phyloP scores from a whole-genome alignment of 2,113 vertebrate species.

The Chaetodon trifascialis region DNA sequence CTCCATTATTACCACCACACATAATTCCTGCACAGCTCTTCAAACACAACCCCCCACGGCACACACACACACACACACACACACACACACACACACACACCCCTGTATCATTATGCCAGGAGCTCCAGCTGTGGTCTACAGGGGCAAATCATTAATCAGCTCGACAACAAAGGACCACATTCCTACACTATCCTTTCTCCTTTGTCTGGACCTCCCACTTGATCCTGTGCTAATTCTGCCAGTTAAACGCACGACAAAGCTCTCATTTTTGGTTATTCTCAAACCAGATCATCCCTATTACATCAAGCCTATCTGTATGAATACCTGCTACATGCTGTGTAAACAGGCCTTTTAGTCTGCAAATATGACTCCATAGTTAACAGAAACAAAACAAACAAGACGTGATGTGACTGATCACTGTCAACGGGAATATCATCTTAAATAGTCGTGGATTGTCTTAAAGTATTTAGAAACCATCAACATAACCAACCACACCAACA shows the following conservation, averaged over 20 bases:
- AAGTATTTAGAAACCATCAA: background rate
- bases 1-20: background rate
- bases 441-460: background rate
- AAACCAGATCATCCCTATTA: background rate
- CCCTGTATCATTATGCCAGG: slow-evolving; percentile 48
- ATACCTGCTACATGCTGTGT: background rate
- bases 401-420: background rate
- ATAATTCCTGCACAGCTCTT: slow-evolving; percentile 9
- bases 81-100: background rate
- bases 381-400: background rate
- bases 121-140: slow-evolving; percentile 70
- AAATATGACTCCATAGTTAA: background rate
- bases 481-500: no score
- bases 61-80: slow-evolving; percentile 7
- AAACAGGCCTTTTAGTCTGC: background rate
- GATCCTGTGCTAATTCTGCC: slow-evolving; percentile 5
- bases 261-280: background rate
- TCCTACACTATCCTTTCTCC: slow-evolving; percentile 59
- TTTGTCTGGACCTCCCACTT: slow-evolving; percentile 54
- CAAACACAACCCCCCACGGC: slow-evolving; percentile 31
- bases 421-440: background rate
- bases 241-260: slow-evolving; percentile 6
- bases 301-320: background rate
- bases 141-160: slow-evolving; percentile 72
- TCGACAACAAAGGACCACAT: slow-evolving; percentile 74